Conservation (phyloP, 2,113 vertebrate species). For the Penelope pileata region DNA sequence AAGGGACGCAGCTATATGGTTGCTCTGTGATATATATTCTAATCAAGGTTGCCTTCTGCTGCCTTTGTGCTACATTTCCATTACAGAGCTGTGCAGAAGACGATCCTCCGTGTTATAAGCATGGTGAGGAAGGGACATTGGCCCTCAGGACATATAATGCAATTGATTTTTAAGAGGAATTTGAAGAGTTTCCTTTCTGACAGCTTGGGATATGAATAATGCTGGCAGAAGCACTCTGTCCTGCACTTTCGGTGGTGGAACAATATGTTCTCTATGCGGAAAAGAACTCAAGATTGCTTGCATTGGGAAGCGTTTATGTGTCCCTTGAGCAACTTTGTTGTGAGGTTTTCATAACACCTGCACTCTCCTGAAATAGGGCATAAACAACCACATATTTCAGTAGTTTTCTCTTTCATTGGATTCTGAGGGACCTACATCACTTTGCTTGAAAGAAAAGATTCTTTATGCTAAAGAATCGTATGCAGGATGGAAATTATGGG, state of each 20-base stretch:
- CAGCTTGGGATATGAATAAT: constrained; percentile 55
- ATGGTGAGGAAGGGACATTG: neutral
- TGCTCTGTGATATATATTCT: neutral
- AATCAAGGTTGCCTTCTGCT: neutral
- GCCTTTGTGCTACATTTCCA: neutral
- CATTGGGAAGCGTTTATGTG: constrained; percentile 13
- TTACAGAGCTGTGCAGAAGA: neutral
- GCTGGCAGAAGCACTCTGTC: constrained; percentile 41
- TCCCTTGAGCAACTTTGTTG: constrained; percentile 17
- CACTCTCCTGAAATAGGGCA: neutral
- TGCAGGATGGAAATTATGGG: neutral
- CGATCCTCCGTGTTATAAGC: neutral
- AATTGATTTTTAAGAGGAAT: constrained; percentile 38
- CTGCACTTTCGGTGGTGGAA: constrained; percentile 44
- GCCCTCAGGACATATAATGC: neutral
- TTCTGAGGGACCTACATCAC: neutral
- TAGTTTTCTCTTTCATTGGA: neutral
- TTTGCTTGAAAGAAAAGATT: neutral
- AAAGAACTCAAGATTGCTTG: neutral
- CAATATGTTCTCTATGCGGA: constrained; percentile 51
- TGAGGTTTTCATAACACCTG: constrained; percentile 51
- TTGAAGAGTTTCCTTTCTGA: constrained; percentile 49
- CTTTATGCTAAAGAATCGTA: neutral
- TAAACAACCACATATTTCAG: constrained; percentile 22
- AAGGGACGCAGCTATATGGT: neutral